Evolutionary conservation across 2,113 vertebrate genomes (phyloP), one percentile per base, ranked within the genome.

Genomic region (Pitta sordida): DNA sequence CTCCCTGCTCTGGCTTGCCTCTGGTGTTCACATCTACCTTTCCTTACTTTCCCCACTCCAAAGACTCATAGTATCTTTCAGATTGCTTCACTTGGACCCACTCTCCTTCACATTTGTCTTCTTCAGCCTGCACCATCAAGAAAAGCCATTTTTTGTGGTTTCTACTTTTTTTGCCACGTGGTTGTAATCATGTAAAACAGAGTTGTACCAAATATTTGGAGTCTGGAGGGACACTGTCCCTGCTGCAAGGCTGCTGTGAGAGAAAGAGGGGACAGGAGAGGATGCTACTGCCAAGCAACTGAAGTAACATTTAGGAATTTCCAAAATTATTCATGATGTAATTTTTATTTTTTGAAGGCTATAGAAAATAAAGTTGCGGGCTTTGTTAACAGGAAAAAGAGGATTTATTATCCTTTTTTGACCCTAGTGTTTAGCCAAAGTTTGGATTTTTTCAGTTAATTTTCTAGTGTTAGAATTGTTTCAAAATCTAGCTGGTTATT

Each of bases 351-450:
- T 93, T 82, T 67, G 22, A 82, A 91, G 59, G 13, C 34, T 74
- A 87, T 82, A 91, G 67, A 92, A 91, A 96, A 95, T 34, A 59
- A 89, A 76, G 19, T 37, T 74, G 29, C 64, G 78, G 52, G 49
- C 5, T 94, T 92, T 86, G 10, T 73, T 92, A 89, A 69, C 71
- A 85, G 81, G 67, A 93, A 89, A 68, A 84, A 52, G 43, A 69
- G 56, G 21, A 60, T 91, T 92, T 94, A 62, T 87, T 93, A 90
- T 62, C 88, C 59, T 81, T 91, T 93, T 88, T 86, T 91, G 86
- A 95, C 60, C 68, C 51, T 48, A 55, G 55, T 80, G 51, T 32
- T 76, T 65, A 83, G 82, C 49, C 85, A 51, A 69, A 85, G 26
- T 86, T 90, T 94, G 82, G 37, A 85, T 80, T 73, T 62, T 83